Percentiles rank a stretch among this genome's conserved stretches.
Conservation (phyloP, 37 sponge, comb jelly and placozoan genomes). For the Geodia barretti region DNA sequence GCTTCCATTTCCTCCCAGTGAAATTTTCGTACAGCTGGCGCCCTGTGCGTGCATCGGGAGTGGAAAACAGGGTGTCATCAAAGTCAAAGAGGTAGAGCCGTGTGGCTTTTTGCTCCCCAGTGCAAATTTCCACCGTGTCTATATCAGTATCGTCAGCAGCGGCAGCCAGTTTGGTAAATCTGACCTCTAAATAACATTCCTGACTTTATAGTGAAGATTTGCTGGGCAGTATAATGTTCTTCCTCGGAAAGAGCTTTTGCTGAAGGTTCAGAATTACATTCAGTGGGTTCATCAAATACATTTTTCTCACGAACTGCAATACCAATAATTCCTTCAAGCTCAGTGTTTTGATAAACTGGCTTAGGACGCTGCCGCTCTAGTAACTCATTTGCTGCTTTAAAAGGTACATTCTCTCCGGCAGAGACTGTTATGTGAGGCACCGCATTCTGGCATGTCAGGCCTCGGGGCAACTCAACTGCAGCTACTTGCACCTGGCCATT, state of each 20-base stretch:
- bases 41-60: slow-evolving; percentile 67
- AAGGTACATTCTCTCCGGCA: slow-evolving; percentile 19
- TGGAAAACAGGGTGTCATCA: slow-evolving; percentile 82
- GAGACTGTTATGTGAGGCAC: slow-evolving; percentile 88
- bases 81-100: slow-evolving; percentile 86
- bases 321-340: slow-evolving; percentile 56
- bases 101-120: slow-evolving; percentile 54
- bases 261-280: no score
- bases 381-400: slow-evolving; percentile 72
- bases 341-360: not conserved
- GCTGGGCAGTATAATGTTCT: not conserved
- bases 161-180: not conserved
- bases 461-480: slow-evolving; percentile 30
- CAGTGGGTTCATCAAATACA: not conserved
- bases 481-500: slow-evolving; percentile 70
- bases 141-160: slow-evolving; percentile 1
- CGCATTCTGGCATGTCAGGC: slow-evolving; percentile 31
- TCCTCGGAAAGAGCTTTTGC: not conserved
- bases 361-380: slow-evolving; percentile 9
- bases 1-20: slow-evolving; percentile 74
- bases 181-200: not conserved
- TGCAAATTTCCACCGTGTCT: slow-evolving; percentile 33
- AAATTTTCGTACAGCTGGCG: slow-evolving; percentile 52
- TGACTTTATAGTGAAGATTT: slow-evolving; percentile 5
- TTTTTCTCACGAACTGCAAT: slow-evolving; percentile 21